Percentiles rank a stretch among this genome's conserved stretches.
phyloP scores from a whole-genome alignment of 1,140 invertebrate genomes.

The Lordiphosa clarofinis region DNA sequence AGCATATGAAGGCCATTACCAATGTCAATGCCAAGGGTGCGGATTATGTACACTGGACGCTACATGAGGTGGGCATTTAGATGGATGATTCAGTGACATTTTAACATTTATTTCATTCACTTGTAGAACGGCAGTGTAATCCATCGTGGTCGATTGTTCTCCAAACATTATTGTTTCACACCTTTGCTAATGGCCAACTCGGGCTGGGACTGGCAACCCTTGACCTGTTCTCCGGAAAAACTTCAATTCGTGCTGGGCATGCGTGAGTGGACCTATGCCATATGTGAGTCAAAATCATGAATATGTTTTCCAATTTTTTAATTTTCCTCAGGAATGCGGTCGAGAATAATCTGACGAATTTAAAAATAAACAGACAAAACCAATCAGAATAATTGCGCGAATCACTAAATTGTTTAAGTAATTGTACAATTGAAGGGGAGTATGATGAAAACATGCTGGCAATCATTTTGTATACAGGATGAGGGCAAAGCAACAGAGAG shows the following conservation, averaged over 20 bases:
- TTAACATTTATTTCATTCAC: neutral
- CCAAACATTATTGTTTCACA: conserved; percentile 68
- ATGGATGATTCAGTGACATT: too few species aligned
- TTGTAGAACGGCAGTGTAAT: conserved; percentile 60
- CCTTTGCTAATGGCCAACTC: conserved; percentile 16
- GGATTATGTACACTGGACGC: conserved; percentile 51
- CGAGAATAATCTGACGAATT: conserved; percentile 4
- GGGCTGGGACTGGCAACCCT: conserved; percentile 65
- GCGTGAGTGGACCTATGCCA: conserved; percentile 71
- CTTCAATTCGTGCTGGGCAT: conserved; percentile 58
- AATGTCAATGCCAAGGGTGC: conserved; percentile 35
- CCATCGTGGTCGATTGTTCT: conserved; percentile 45
- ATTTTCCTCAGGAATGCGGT: conserved; percentile 11
- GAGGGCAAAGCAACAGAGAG: too few species aligned
- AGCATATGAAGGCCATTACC: conserved; percentile 51
- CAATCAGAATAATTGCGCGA: conserved; percentile 51
- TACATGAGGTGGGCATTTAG: conserved; percentile 43
- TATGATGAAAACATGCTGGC: conserved; percentile 1
- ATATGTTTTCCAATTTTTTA: conserved; percentile 4
- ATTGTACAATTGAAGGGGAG: conserved; percentile 5
- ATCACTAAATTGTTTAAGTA: conserved; percentile 9
- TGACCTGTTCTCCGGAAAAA: conserved; percentile 58
- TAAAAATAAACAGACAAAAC: conserved; percentile 37
- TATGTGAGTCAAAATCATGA: conserved; percentile 54
- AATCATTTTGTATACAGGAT: conserved; percentile 1